Conservation (phyloP, 2,797 vertebrate genomes). For the Catamblyrhynchus diadema region DNA sequence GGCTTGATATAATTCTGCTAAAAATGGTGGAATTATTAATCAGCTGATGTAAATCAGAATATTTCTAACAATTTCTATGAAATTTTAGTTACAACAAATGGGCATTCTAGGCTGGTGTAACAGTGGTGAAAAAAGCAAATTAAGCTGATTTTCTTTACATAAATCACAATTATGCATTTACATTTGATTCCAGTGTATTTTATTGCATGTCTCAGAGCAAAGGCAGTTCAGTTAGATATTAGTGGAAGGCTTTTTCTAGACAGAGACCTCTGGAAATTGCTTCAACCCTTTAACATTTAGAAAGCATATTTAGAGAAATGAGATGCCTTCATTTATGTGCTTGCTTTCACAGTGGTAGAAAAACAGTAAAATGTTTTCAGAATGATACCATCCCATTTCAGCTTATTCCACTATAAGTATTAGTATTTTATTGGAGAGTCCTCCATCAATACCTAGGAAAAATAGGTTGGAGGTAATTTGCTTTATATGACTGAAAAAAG, state of each 20-base stretch:
- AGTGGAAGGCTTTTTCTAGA: conserved; percentile 35
- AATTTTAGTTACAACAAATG: background rate
- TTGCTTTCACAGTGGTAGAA: conserved; percentile 1
- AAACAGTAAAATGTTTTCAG: background rate
- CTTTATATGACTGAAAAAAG: background rate
- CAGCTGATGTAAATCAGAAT: background rate
- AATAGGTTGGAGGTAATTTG: background rate
- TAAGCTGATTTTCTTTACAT: conserved; percentile 24
- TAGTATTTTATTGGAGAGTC: background rate
- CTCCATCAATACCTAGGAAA: background rate
- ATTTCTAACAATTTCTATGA: background rate
- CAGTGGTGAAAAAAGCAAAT: background rate
- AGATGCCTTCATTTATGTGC: background rate
- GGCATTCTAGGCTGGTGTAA: background rate
- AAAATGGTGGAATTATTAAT: background rate
- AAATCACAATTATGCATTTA: conserved; percentile 36
- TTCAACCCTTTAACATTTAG: conserved; percentile 67
- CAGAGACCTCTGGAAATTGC: conserved; percentile 69
- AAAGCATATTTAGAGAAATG: conserved; percentile 56
- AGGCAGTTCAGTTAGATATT: conserved; percentile 67
- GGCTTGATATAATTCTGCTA: background rate
- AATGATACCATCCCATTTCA: background rate
- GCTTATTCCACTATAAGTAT: background rate
- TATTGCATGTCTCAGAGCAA: conserved; percentile 36
- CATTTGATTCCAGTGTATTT: conserved; percentile 39